A percentile compares a stretch with the other conserved stretches of the same genome.
Evolutionary conservation across 2,888 invertebrate species (phyloP).

Genomic region (Isoperla grammatica): DNA sequence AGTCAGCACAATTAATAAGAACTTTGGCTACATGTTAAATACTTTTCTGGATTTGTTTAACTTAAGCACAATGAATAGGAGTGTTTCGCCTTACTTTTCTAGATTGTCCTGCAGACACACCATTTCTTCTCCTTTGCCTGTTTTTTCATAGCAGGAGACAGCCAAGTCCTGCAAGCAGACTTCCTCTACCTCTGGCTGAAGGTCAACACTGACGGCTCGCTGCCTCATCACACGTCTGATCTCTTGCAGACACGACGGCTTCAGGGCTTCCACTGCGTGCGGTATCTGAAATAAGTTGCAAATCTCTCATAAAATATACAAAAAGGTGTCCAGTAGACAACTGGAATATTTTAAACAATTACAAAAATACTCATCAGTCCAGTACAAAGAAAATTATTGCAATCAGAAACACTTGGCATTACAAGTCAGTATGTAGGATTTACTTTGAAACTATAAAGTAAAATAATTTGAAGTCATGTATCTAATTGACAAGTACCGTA

Average conservation of each 20-base stretch:
- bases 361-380: background rate
- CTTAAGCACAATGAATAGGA: constrained; percentile 1
- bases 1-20: too few relatives aligned
- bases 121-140: constrained; percentile 88
- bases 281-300: too few relatives aligned
- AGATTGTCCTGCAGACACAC: constrained; percentile 83
- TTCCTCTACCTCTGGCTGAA: constrained; percentile 92
- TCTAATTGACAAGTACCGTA: too few relatives aligned
- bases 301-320: too few relatives aligned
- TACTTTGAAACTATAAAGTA: too few relatives aligned
- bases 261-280: too few relatives aligned
- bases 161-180: constrained; percentile 83
- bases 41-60: background rate
- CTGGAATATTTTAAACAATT: background rate
- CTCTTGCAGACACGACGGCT: constrained; percentile 59
- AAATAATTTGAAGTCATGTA: too few relatives aligned
- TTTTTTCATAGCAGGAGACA: constrained; percentile 73
- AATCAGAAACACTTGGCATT: background rate
- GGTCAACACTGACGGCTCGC: constrained; percentile 84
- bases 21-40: too few relatives aligned
- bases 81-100: constrained; percentile 44
- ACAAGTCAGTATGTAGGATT: too few relatives aligned
- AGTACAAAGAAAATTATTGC: background rate
- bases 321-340: too few relatives aligned
- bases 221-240: constrained; percentile 89